A percentile compares a stretch with the other conserved stretches of the same genome.
Conservation (phyloP, 2,113 vertebrate genomes). For the Bufo gargarizans region DNA sequence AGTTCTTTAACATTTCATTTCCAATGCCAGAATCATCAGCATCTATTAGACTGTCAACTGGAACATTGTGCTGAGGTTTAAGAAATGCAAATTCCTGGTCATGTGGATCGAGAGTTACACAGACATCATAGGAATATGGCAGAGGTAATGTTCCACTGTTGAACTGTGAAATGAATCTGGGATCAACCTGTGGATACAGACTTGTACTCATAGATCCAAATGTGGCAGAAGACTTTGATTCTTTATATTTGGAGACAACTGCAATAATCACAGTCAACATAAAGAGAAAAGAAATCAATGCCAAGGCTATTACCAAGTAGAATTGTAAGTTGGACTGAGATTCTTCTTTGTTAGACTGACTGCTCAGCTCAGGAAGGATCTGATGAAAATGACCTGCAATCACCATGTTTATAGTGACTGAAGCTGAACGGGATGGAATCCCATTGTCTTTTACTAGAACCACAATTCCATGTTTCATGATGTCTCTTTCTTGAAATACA, state of each 20-base stretch:
- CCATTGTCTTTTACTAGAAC: slow-evolving; percentile 1
- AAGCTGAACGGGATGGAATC: not conserved
- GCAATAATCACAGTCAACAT: not conserved
- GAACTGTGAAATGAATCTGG: not conserved
- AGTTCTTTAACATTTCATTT: not conserved
- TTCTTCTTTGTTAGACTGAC: not conserved
- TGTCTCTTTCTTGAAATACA: not conserved
- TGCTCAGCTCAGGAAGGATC: not conserved
- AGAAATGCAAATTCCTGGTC: not conserved
- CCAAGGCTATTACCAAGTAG: not conserved
- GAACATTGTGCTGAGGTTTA: not conserved
- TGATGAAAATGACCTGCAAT: not conserved
- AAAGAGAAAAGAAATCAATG: not conserved
- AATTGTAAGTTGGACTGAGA: slow-evolving; percentile 3
- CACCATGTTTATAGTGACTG: slow-evolving; percentile 2
- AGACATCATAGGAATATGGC: slow-evolving; percentile 2
- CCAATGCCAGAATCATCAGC: not conserved
- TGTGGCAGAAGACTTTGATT: not conserved
- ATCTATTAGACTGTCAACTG: not conserved
- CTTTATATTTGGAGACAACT: not conserved
- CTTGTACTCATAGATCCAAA: not conserved
- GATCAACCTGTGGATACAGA: not conserved
- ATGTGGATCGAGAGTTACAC: not conserved
- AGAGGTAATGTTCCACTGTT: not conserved
- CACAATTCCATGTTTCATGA: not conserved